Evolutionary conservation across 2,888 invertebrate genomes (phyloP).

Genomic region (Meiosimyza decipiens): DNA sequence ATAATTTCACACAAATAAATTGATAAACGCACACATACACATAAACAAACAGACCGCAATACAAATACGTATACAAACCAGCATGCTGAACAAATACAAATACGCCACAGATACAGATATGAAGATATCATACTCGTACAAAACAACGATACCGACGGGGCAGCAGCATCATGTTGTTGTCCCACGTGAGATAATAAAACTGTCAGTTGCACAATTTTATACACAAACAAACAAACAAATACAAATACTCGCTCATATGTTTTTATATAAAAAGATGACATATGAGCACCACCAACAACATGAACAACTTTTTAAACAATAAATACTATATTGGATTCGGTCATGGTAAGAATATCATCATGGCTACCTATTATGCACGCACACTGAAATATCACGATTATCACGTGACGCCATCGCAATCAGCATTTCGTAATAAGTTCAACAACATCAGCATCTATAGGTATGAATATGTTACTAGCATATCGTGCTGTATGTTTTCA

Average conservation of each 20-base stretch:
- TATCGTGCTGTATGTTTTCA: too few relatives aligned
- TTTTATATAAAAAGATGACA: constrained; percentile 1
- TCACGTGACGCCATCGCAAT: constrained; percentile 6
- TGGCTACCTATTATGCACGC: background rate
- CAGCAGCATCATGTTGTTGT: background rate
- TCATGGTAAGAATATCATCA: constrained; percentile 16
- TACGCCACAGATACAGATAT: background rate
- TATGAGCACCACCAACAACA: background rate
- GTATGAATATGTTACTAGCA: too few relatives aligned
- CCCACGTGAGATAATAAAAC: constrained; percentile 28
- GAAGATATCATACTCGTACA: background rate
- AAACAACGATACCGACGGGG: background rate
- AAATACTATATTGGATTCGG: constrained; percentile 18
- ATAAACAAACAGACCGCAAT: background rate
- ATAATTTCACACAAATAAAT: constrained; percentile 11
- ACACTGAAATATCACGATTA: background rate
- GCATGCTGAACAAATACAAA: background rate
- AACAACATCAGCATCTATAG: too few relatives aligned
- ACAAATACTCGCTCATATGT: constrained; percentile 5
- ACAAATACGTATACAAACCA: too few relatives aligned
- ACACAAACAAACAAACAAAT: background rate
- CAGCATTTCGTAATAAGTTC: background rate
- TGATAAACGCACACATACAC: background rate
- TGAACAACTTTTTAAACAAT: constrained; percentile 10
- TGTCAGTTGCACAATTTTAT: constrained; percentile 18